Evolutionary conservation across 2,888 invertebrate genomes (phyloP).

Genomic region (Drosophila testacea): DNA sequence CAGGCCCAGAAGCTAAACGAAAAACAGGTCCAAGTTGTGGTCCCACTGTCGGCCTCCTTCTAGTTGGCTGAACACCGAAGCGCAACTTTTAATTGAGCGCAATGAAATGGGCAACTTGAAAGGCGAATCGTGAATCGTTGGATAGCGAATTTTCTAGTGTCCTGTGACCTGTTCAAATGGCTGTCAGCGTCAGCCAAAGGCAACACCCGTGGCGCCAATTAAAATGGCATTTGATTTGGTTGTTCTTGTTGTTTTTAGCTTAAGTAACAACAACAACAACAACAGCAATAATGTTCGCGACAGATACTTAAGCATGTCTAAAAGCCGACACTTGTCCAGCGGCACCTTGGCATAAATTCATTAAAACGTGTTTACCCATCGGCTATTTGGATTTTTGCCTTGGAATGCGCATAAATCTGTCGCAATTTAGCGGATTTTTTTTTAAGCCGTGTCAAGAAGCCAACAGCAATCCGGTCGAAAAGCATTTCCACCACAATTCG

Average conservation of each 20-base stretch:
- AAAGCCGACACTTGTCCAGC: conserved; percentile 52
- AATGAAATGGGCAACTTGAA: conserved; percentile 54
- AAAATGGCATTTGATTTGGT: conserved; percentile 67
- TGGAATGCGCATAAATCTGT: conserved; percentile 56
- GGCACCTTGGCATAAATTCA: conserved; percentile 66
- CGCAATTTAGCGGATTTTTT: conserved; percentile 57
- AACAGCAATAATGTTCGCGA: conserved; percentile 13
- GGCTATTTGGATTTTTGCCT: conserved; percentile 31
- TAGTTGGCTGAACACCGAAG: conserved; percentile 26
- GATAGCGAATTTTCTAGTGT: conserved; percentile 10
- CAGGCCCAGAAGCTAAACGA: conserved; percentile 13
- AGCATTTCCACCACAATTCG: conserved; percentile 30
- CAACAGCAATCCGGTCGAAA: conserved; percentile 33
- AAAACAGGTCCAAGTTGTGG: conserved; percentile 37
- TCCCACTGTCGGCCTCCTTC: conserved; percentile 10
- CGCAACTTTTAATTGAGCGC: conserved; percentile 72
- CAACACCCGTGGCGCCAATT: conserved; percentile 68
- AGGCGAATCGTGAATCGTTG: conserved; percentile 7
- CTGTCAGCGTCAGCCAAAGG: conserved; percentile 47
- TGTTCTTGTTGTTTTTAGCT: conserved; percentile 32
- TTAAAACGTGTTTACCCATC: conserved; percentile 47
- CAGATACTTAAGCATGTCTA: conserved; percentile 29
- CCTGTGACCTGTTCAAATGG: conserved; percentile 14
- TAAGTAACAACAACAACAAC: conserved; percentile 1
- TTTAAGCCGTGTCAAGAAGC: conserved; percentile 30